Percentiles rank a stretch among this genome's conserved stretches.
Conservation (phyloP, 1,140 invertebrate genomes). For the Nasonia longicornis region DNA sequence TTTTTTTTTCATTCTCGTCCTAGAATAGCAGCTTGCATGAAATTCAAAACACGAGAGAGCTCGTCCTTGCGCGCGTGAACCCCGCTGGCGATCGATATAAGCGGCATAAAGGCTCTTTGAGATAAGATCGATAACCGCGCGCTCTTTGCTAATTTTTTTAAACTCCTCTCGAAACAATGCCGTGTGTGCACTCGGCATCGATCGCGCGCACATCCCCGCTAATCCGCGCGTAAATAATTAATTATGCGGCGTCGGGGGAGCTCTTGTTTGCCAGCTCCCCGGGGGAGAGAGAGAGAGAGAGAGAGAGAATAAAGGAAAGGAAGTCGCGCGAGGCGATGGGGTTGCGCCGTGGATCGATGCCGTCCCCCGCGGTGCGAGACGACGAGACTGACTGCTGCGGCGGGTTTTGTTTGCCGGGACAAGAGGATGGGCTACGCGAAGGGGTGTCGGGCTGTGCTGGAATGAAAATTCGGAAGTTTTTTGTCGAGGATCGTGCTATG, state of each 20-base stretch:
- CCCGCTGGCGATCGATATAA: background rate
- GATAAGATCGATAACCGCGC: background rate
- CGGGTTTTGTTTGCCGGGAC: background rate
- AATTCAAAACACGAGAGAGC: background rate
- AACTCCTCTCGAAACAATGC: background rate
- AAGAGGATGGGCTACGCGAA: background rate
- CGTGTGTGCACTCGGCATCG: background rate
- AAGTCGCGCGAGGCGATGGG: background rate
- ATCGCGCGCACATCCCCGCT: background rate
- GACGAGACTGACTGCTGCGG: background rate
- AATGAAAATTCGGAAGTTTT: background rate
- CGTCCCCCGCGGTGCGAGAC: background rate
- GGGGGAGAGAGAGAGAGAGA: background rate
- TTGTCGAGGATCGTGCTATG: background rate
- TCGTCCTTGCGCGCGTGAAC: background rate
- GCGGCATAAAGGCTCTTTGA: background rate
- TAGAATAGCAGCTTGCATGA: background rate
- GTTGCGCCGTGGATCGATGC: background rate
- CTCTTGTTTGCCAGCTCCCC: background rate
- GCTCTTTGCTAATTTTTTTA: background rate
- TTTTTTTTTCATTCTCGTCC: no score
- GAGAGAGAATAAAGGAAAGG: background rate
- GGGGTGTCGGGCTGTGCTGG: background rate
- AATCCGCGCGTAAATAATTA: conserved; percentile 42
- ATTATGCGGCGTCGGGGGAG: conserved; percentile 14